These are phyloP conservation scores for Anas flavirostris DNA, from an alignment of 2,797 vertebrate species.

Conservation along the genomic window DNA sequence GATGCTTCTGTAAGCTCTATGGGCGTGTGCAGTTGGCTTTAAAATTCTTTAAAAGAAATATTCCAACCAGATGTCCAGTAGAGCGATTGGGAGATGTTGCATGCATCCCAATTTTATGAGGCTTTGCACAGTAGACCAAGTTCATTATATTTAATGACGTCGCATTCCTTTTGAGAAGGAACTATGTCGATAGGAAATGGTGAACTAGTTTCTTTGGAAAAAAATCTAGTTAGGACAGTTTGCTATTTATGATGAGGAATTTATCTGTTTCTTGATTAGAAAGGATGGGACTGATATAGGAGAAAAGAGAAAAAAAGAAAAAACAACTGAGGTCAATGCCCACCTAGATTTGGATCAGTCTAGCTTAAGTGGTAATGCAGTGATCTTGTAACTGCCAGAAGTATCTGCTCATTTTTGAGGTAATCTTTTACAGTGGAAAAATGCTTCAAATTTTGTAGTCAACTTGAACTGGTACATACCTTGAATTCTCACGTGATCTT, in stretches of 20 bases:
- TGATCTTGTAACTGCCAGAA: background rate
- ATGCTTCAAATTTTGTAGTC: background rate
- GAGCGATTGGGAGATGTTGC: background rate
- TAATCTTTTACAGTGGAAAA: background rate
- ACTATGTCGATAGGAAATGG: background rate
- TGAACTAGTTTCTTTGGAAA: background rate
- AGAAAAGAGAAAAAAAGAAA: background rate
- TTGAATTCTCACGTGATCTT: background rate
- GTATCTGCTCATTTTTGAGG: background rate
- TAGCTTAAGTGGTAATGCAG: background rate
- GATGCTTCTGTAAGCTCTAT: background rate
- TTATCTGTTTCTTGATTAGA: background rate
- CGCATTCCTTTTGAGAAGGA: background rate
- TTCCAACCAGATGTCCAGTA: background rate
- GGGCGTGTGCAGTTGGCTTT: background rate
- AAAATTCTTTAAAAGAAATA: background rate
- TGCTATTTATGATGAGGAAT: background rate
- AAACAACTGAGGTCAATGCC: background rate
- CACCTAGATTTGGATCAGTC: background rate
- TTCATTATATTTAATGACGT: background rate
- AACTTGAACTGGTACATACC: background rate
- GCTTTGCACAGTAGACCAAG: background rate
- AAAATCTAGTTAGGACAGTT: background rate
- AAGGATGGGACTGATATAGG: background rate
- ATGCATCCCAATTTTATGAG: background rate